These are phyloP conservation scores for Campoplex nolae DNA, from an alignment of 2,888 invertebrate genomes.

Conservation along the genomic window DNA sequence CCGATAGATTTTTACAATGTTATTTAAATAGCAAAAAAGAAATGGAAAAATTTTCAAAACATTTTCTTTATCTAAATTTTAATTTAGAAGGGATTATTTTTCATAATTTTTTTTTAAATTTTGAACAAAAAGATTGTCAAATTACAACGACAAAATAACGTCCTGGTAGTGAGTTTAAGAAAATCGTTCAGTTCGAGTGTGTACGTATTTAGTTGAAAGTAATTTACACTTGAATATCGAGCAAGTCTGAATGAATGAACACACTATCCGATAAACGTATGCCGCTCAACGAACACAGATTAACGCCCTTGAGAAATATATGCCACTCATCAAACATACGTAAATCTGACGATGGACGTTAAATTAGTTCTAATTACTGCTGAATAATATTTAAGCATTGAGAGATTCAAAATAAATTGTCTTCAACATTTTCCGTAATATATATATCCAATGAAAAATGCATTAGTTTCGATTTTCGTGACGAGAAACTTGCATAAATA, in stretches of 20 bases:
- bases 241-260: constrained; percentile 7
- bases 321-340: neutral
- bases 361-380: neutral
- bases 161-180: neutral
- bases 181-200: neutral
- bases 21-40: neutral
- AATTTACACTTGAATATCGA: constrained; percentile 2
- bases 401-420: neutral
- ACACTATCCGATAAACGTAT: neutral
- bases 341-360: constrained; percentile 2
- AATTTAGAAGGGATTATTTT: constrained; percentile 2
- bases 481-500: neutral
- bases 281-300: neutral
- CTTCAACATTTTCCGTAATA: neutral
- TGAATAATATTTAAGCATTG: neutral
- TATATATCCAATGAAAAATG: neutral
- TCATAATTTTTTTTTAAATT: neutral
- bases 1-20: neutral
- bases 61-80: neutral
- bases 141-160: neutral
- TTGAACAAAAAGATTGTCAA: neutral
- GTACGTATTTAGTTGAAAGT: neutral
- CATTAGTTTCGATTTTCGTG: neutral
- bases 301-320: neutral
- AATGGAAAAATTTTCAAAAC: neutral